Evolutionary conservation across 2,797 vertebrate genomes (phyloP), one percentile per base, ranked within the genome.

Genomic region (Eospalax fontanierii): DNA sequence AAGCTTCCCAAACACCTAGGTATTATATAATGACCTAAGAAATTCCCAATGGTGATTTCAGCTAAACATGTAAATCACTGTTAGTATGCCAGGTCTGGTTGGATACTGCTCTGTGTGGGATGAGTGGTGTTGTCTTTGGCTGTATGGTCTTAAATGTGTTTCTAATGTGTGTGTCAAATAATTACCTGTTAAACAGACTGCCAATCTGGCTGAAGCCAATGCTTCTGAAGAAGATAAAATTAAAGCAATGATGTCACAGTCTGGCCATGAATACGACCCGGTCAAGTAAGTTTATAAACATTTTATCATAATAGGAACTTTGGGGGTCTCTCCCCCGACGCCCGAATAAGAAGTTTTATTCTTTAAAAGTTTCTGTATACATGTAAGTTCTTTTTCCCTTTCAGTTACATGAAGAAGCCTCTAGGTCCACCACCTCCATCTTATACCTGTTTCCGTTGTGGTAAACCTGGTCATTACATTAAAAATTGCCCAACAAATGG

Each of bases 151-250:
- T 98, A 98, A 98, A 97, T 97, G 98, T 99, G 98, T 98, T 99
- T 99, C 99, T 99, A 99, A 99, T 98, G 98, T 98, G 98, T 98
- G 97, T 98, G 98, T 98, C 98, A 98, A 98, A 98, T 98, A 98
- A 99, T 99, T 99, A 94, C 99, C 98, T 99, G 98, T 99, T 99
- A 98, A 99, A 99, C 99, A 99, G 99, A 99, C 99, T 96, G 99
- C 99, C 98, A 99, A 99, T 99, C 99, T 99, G 98, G 99, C 99
- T 97, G 99, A 99, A 98, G 99, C 99, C 65, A 99, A 99, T 96
- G 99, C 98, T 97, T 99, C 99, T 26, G 99, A 99, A 97, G 99
- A 99, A 97, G 99, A 99, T 98, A 99, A 99, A 99, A 99, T 99
- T 98, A 99, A 98, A 99, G 99, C 99, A 95, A 99, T 99, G 99